These are phyloP conservation scores for Acromyrmex charruanus DNA, from an alignment of 1,140 invertebrate genomes.

Conservation along the genomic window DNA sequence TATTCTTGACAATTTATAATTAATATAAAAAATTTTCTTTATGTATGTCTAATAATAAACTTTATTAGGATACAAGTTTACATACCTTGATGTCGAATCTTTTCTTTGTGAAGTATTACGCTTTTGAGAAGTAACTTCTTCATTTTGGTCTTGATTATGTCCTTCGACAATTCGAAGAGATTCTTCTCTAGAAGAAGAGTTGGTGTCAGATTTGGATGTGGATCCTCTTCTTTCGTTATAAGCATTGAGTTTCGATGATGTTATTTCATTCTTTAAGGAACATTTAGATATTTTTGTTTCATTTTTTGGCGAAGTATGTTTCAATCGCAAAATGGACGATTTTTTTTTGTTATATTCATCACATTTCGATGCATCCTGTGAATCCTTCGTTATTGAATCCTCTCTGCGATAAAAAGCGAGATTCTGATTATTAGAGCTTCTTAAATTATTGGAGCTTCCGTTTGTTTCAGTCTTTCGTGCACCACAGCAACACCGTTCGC, in stretches of 20 bases:
- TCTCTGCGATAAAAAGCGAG: constrained; percentile 44
- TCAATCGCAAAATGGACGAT: constrained; percentile 66
- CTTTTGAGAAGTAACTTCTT: constrained; percentile 43
- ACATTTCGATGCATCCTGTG: constrained; percentile 61
- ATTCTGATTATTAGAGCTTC: constrained; percentile 36
- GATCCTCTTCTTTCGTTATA: constrained; percentile 68
- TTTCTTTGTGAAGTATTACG: constrained; percentile 62
- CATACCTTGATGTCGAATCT: constrained; percentile 71
- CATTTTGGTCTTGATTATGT: constrained; percentile 40
- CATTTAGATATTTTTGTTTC: constrained; percentile 69
- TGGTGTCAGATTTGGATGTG: constrained; percentile 68
- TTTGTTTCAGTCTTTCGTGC: constrained; percentile 32
- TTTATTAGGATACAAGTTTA: not conserved
- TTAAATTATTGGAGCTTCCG: constrained; percentile 29
- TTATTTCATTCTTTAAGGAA: constrained; percentile 67
- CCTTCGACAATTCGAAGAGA: constrained; percentile 63
- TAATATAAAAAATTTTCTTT: not conserved
- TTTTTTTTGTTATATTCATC: constrained; percentile 74
- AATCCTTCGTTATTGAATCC: constrained; percentile 17
- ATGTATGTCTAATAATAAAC: not conserved
- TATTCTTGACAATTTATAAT: not conserved
- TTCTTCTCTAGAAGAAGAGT: constrained; percentile 68
- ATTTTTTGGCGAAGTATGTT: constrained; percentile 66
- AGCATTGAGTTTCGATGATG: constrained; percentile 65
- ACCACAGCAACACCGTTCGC: constrained; percentile 4